A percentile compares a stretch with the other conserved stretches of the same genome.
These are phyloP conservation scores for Phylloscopus collybita DNA, from an alignment of 2,797 vertebrate genomes.

Conservation along the genomic window DNA sequence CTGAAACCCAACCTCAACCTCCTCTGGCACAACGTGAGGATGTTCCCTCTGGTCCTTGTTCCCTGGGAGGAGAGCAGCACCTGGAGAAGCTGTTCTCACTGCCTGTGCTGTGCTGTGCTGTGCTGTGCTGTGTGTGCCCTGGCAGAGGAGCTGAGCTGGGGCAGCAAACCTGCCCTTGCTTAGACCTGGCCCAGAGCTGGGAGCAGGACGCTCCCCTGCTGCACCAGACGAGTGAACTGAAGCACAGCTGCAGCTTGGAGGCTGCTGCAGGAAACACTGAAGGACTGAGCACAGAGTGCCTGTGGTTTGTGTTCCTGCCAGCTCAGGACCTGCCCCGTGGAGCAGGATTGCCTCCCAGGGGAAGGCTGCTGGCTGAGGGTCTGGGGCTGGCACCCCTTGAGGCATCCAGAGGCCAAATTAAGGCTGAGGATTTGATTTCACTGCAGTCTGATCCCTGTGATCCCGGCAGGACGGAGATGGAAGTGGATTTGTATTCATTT, in stretches of 20 bases:
- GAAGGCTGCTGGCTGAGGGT: rapidly evolving
- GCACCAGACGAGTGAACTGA: rapidly evolving
- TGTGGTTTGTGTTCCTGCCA: not conserved
- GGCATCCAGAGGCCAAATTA: rapidly evolving
- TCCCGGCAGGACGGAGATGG: rapidly evolving
- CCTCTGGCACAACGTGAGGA: not conserved
- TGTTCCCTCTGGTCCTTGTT: rapidly evolving
- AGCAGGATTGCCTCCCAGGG: not conserved
- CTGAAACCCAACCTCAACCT: not conserved
- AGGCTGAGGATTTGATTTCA: not conserved
- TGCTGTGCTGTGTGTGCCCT: not conserved
- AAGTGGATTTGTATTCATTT: not conserved
- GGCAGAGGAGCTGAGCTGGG: not conserved
- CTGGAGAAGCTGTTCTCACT: rapidly evolving
- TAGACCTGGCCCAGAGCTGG: not conserved
- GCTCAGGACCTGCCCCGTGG: too few species aligned
- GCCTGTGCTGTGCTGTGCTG: not conserved
- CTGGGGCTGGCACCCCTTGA: not conserved
- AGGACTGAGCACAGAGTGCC: not conserved
- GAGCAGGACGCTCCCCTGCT: not conserved
- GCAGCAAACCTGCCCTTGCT: not conserved
- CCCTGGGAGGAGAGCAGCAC: not conserved
- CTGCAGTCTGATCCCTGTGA: not conserved
- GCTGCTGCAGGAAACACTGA: too few species aligned
- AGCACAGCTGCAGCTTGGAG: not conserved